Conservation (phyloP, 2,113 vertebrate genomes). For the Pheucticus melanocephalus region DNA sequence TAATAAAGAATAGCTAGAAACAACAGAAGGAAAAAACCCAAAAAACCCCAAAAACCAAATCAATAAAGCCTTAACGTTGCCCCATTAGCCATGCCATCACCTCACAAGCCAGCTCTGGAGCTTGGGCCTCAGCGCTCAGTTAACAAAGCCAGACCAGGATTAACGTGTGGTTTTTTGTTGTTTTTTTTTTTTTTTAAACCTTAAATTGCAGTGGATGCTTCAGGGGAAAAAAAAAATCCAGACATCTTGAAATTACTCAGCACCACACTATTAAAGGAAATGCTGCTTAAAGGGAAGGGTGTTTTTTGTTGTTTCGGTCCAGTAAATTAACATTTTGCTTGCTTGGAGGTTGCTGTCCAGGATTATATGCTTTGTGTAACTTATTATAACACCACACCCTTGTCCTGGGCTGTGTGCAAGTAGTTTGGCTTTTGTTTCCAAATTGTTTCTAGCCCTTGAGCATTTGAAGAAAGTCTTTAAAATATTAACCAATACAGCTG, state of each 20-base stretch:
- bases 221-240: not conserved
- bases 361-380: not conserved
- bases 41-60: fast-evolving
- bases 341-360: not conserved
- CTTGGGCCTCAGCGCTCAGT: not conserved
- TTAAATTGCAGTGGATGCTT: not conserved
- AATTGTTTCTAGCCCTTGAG: not conserved
- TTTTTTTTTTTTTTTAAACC: not conserved
- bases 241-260: not conserved
- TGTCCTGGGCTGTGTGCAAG: not conserved
- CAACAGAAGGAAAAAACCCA: not conserved
- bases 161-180: fast-evolving
- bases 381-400: conserved; percentile 3
- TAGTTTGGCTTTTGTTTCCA: not conserved
- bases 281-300: not conserved
- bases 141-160: not conserved
- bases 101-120: fast-evolving
- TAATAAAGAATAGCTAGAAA: not conserved
- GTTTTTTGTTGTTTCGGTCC: not conserved
- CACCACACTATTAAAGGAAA: not conserved
- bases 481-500: conserved; percentile 42
- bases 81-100: fast-evolving
- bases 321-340: not conserved
- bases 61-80: not conserved
- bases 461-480: conserved; percentile 55